Evolutionary conservation across 2,888 invertebrate species (phyloP), one percentile per base, ranked within the genome.

Genomic region (Himalopsyche kuldschensis): DNA sequence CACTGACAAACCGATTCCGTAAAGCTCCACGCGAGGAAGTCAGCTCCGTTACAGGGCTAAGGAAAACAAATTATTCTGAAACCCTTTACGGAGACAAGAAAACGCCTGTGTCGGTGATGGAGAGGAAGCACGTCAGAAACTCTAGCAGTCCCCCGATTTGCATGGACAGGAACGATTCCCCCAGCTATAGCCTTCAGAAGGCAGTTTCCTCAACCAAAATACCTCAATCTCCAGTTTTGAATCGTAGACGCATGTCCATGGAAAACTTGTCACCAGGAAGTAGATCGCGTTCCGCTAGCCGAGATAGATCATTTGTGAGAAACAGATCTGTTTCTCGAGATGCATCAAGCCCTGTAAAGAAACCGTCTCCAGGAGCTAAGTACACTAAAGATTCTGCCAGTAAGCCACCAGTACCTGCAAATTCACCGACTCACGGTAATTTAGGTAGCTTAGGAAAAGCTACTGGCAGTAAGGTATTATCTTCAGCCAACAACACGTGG

Each of bases 401-500:
- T 90, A 92, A 31, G 91, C 91, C 0, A 90, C 90, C 77, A 90
- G 92, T 69, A 90, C 91, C 87, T 32, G 92, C 92, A 20, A 92
- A 92, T 83, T 91, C 91, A 0, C 91, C 91, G 0, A 91, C 91
- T 83, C 89, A 91, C 85, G 88, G 88, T 86, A 87, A 89, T 78
- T 90, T 89, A 46, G 89, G 90, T 46, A 89, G 89, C 87, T 88
- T 91, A 86, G 90, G 89, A 0, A 90, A 90, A 86, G 91, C 92
- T 3, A 92, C 93, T 77, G 92, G 90, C 86, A 89, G 90, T 90
- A 0, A 90, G 90, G 86, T 87, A 91, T n/a, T 91, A 91, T 91
- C 91, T 0, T 89, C 91, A 75, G 88, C 93, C 1, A 93, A 94
- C 82, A 95, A 95, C 87, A 96, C 96, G 0, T 96, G 96, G 96